These are phyloP conservation scores for Coturnix japonica DNA, from an alignment of 2,113 vertebrate species.

Conservation along the genomic window DNA sequence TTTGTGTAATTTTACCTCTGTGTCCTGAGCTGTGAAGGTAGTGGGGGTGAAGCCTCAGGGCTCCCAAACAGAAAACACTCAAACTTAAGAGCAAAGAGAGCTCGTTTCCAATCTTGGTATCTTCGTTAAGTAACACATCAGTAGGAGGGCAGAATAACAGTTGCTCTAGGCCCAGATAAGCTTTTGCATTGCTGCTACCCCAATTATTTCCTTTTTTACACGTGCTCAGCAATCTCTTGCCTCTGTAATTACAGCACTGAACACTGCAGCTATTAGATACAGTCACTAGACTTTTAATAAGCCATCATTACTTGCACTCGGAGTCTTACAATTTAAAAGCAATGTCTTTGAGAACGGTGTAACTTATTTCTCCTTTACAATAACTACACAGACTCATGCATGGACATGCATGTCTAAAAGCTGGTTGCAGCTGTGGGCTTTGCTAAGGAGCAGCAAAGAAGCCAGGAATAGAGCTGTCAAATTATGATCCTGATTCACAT, in stretches of 20 bases:
- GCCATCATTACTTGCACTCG: constrained; percentile 19
- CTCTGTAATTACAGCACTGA: constrained; percentile 58
- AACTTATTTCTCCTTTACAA: background rate
- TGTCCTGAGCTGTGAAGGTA: background rate
- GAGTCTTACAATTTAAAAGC: background rate
- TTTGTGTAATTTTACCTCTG: background rate
- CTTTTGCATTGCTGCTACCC: constrained; percentile 47
- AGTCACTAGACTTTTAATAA: constrained; percentile 44
- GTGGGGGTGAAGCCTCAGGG: background rate
- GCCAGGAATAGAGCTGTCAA: background rate
- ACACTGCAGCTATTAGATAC: constrained; percentile 31
- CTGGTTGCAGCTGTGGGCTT: background rate
- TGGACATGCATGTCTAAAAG: rapidly evolving
- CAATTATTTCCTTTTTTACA: constrained; percentile 64
- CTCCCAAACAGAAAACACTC: background rate
- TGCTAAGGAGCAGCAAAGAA: background rate
- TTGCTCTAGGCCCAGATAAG: constrained; percentile 37
- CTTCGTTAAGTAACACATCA: background rate
- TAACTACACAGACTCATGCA: background rate
- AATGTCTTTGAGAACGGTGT: background rate
- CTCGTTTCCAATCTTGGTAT: background rate
- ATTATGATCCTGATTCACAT: background rate
- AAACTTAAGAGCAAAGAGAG: background rate
- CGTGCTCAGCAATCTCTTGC: constrained; percentile 36
- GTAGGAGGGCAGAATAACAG: constrained; percentile 56